Base-by-base conservation (phyloP, 2,797 vertebrate genomes). In the Nyctalus aviator region DNA sequence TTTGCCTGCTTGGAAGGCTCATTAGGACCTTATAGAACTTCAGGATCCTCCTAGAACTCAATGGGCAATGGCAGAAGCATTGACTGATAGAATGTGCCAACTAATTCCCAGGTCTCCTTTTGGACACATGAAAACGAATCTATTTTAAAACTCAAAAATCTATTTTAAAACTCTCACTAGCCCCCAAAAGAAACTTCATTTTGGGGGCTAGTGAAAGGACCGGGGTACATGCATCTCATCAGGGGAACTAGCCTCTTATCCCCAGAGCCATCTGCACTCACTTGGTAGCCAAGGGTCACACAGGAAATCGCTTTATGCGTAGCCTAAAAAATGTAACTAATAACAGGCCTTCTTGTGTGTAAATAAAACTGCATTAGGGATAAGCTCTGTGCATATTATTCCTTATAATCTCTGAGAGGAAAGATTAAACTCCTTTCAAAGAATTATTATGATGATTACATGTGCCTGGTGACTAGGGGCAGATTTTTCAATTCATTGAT, bases 241-340 rank as follows among this genome's bases (percentile, higher is more conserved):
- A 2, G 46, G 15, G 18, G 12, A 77, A 32, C 23, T n/a, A 79
- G 71, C 44, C 37, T 77, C 9, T 14, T 27, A 10, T 48, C 81
- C 55, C 41, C 23, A 69, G 53, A 84, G 79, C 21, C 12, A 1
- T 62, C 12, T 37, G 82, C 8, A 18, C 35, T 91, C 53, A 27
- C 41, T 64, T 64, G 71, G 53, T 84, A 84, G 87, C 84, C n/a
- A 7, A 18, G 32, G 79, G 76, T 68, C 88, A 84, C 82, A 76
- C 17, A 92, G 89, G 76, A 95, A 94, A 91, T 25, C n/a, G 14
- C n/a, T 91, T 86, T 25, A 57, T 55, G 68, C 20, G 68, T 55
- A 46, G 64, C 18, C 83, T 96, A 87, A 96, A 96, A 96, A 94
- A 96, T 93, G 84, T 57, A 91, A 82, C 68, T 89, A 93, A 96